Percentiles rank a stretch among this genome's conserved stretches.
phyloP scores from a whole-genome alignment of 2,888 invertebrate genomes.

The Amorpha juglandis region DNA sequence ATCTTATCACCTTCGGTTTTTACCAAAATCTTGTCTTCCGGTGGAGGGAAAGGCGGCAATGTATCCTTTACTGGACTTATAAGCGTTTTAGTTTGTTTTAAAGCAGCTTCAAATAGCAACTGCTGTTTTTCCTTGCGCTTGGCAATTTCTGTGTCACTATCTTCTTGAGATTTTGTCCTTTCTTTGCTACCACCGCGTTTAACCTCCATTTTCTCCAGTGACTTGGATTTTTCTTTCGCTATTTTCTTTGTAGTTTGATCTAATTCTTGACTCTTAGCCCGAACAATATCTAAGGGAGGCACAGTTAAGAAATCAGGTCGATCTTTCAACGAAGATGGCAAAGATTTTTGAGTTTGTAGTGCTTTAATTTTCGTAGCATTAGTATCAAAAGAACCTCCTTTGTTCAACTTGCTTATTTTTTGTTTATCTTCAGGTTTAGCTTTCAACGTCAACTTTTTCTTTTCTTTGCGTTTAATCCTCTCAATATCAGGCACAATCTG shows the following conservation, averaged over 20 bases:
- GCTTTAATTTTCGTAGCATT: constrained; percentile 76
- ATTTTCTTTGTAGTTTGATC: constrained; percentile 79
- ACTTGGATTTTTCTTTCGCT: constrained; percentile 88
- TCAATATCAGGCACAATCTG: constrained; percentile 81
- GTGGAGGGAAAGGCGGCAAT: constrained; percentile 88
- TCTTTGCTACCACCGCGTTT: constrained; percentile 85
- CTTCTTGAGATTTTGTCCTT: constrained; percentile 89
- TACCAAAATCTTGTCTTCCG: constrained; percentile 89
- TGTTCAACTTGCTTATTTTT: constrained; percentile 72
- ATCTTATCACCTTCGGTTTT: constrained; percentile 89
- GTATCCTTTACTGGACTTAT: constrained; percentile 90
- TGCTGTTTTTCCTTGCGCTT: constrained; percentile 90
- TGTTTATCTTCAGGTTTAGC: constrained; percentile 76
- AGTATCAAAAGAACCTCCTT: constrained; percentile 79
- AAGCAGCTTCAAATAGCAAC: constrained; percentile 89
- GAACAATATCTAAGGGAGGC: constrained; percentile 82
- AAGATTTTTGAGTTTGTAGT: constrained; percentile 81
- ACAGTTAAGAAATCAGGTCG: constrained; percentile 81
- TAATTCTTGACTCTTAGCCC: constrained; percentile 86
- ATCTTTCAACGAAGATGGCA: constrained; percentile 81
- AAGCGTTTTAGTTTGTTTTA: constrained; percentile 89
- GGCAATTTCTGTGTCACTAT: constrained; percentile 88
- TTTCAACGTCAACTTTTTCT: constrained; percentile 76
- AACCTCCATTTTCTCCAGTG: constrained; percentile 86
- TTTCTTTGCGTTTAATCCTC: constrained; percentile 78